Evolutionary conservation across 2,888 invertebrate species (phyloP), one percentile per base, ranked within the genome.

Genomic region (Amphipoea lucens): DNA sequence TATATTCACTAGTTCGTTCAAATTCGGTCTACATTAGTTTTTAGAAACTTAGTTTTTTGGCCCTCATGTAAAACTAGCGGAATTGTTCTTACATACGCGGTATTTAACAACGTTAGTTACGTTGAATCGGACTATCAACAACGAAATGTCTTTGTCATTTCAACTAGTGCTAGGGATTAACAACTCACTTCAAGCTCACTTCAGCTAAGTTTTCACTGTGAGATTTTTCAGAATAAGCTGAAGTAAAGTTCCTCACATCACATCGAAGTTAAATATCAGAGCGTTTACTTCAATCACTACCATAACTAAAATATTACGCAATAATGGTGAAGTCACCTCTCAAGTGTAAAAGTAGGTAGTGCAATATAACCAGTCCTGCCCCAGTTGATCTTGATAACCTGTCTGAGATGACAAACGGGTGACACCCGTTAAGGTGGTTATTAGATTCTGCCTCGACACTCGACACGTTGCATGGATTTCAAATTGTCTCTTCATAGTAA

Each of bases 391-490:
- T 85, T 85, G 87, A 89, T 89, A 89, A 85, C 82, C 75, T 57
- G 74, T 66, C 72, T 79, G 82, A 78, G 77, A 85, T 89, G 85
- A 89, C 82, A 87, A 87, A 87, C 89, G 89, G 85, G 71, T 87
- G 88, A 79, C 89, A 79, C 78, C 78, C 80, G 78, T 75, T 80
- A 63, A 65, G 45, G 45, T 74, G 51, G 70, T 84, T 84, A 87
- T 87, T 89, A 88, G 70, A 88, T 79, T 84, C 85, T 57, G 36
- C 54, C 36, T 36, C 73, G 70, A 62, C 78, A 51, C 45, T 54
- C 62, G 65, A 70, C 79, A 66, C 62, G 62, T 63, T 71, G 84
- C 66, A 84, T 67, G 51, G 87, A 70, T 78, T 79, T 67, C 29
- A 57, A 84, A 77, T 73, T 87, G 68, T 73, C n/a, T 45, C 12